Conservation (phyloP, 2,797 vertebrate species). For the Phalanger gymnotis region DNA sequence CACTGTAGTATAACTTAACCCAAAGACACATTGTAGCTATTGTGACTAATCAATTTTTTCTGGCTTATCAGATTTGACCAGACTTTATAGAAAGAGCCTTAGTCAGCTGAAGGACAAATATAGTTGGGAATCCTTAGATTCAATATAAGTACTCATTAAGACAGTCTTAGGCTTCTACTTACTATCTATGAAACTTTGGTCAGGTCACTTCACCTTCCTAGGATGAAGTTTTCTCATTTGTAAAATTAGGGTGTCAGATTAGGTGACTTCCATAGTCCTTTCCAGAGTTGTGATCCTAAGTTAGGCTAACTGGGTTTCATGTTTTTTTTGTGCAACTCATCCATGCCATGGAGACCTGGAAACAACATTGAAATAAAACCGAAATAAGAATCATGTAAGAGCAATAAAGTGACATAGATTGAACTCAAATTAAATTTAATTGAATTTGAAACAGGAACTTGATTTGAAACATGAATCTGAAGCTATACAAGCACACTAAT, state of each 20-base stretch:
- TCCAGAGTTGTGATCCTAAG: not conserved
- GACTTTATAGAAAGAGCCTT: conserved; percentile 28
- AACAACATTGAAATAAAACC: conserved; percentile 57
- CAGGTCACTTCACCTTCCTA: not conserved
- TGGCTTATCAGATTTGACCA: conserved; percentile 31
- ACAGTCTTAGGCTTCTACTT: not conserved
- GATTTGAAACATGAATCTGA: conserved; percentile 42
- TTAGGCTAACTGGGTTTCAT: conserved; percentile 7
- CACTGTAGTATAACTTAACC: conserved; percentile 48
- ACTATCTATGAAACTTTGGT: not conserved
- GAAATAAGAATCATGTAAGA: conserved; percentile 43
- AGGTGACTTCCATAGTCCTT: not conserved
- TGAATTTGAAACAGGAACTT: conserved; percentile 55
- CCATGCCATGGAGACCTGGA: conserved; percentile 31
- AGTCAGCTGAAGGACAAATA: conserved; percentile 9
- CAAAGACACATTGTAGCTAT: conserved; percentile 51
- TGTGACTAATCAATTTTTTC: conserved; percentile 14
- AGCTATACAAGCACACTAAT: conserved; percentile 40
- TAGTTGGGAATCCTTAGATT: conserved; percentile 34
- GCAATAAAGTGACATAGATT: conserved; percentile 23
- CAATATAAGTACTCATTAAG: not conserved
- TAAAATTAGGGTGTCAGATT: not conserved
- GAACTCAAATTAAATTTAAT: conserved; percentile 57
- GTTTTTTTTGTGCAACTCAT: conserved; percentile 8
- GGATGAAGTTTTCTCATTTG: not conserved